These are phyloP conservation scores for Sebastes kiyomatsui DNA, from an alignment of 2,797 vertebrate species.

Conservation along the genomic window DNA sequence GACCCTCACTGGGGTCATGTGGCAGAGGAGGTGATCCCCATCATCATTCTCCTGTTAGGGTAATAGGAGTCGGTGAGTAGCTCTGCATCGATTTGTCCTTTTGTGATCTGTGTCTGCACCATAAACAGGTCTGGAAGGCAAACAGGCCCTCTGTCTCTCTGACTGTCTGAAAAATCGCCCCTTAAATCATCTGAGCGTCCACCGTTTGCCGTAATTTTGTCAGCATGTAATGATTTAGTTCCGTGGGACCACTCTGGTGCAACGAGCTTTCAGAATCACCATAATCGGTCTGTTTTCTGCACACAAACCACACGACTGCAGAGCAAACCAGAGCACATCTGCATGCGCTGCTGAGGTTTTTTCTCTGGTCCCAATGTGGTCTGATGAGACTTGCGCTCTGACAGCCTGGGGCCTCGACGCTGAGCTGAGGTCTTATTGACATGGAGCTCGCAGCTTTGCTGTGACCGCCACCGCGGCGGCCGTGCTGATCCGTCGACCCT, in stretches of 20 bases:
- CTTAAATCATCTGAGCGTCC: constrained; percentile 15
- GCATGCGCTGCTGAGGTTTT: constrained; percentile 40
- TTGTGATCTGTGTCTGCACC: constrained; percentile 33
- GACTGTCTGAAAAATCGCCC: constrained; percentile 23
- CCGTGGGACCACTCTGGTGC: not conserved
- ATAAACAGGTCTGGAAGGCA: constrained; percentile 32
- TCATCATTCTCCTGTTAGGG: constrained; percentile 66
- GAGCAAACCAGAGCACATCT: constrained; percentile 21
- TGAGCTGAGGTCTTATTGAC: constrained; percentile 60
- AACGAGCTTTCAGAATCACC: not conserved
- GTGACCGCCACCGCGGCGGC: constrained; percentile 38
- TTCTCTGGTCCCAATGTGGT: constrained; percentile 11
- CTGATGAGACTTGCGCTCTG: constrained; percentile 30
- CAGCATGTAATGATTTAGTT: constrained; percentile 19
- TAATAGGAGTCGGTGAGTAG: constrained; percentile 61
- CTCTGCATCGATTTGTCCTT: constrained; percentile 62
- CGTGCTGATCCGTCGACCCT: constrained; percentile 35
- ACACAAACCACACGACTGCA: not conserved
- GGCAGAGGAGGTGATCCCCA: constrained; percentile 56
- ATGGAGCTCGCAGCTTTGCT: constrained; percentile 44
- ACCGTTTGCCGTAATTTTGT: not conserved
- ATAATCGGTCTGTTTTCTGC: not conserved
- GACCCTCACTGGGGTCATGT: constrained; percentile 37
- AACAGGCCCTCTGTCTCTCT: constrained; percentile 2
- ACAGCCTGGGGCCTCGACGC: constrained; percentile 40